Conservation (phyloP, 2,797 vertebrate species). For the Cyclopterus lumpus region DNA sequence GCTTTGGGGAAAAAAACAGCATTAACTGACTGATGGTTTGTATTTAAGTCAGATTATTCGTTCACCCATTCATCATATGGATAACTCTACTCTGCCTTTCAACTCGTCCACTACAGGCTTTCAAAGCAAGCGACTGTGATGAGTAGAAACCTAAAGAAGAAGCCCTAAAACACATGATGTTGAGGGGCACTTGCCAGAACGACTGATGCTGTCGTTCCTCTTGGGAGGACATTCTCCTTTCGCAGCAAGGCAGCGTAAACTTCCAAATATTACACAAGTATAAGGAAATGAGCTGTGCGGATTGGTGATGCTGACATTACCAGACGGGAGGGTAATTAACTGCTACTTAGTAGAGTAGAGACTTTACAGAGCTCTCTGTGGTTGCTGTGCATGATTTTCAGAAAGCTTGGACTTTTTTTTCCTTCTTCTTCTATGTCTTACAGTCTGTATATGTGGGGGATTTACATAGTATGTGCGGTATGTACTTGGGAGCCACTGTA, state of each 20-base stretch:
- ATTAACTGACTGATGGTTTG: background rate
- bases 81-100: too few relatives aligned
- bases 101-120: too few relatives aligned
- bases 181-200: background rate
- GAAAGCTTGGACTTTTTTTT: background rate
- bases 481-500: slow-evolving; percentile 2
- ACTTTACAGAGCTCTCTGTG: background rate
- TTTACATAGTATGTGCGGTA: background rate
- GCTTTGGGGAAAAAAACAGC: too few relatives aligned
- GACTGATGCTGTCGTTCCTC: background rate
- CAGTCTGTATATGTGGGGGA: background rate
- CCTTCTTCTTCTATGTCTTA: background rate
- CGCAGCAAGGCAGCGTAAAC: background rate
- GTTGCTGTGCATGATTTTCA: background rate
- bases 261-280: background rate
- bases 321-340: background rate
- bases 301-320: background rate
- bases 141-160: too few relatives aligned
- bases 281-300: background rate
- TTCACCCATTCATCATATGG: background rate
- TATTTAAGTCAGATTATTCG: background rate
- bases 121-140: too few relatives aligned
- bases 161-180: too few relatives aligned
- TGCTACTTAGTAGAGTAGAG: background rate
- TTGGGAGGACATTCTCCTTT: background rate